phyloP scores from a whole-genome alignment of 2,113 vertebrate genomes.

The Spea bombifrons region DNA sequence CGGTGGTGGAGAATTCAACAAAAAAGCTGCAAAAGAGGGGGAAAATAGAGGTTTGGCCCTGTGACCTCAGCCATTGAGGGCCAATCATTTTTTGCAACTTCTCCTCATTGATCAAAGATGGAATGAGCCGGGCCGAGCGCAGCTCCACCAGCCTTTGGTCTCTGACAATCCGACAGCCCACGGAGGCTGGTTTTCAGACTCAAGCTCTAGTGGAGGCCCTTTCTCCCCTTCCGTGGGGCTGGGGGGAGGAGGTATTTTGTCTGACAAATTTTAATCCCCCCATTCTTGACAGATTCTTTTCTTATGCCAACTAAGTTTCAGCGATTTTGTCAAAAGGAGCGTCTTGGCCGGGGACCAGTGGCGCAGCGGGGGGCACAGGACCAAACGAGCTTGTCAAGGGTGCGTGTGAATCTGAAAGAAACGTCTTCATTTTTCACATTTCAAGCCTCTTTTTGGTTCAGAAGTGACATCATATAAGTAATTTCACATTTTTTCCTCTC shows the following conservation, averaged over 20 bases:
- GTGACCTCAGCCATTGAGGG: constrained; percentile 59
- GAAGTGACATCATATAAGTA: background rate
- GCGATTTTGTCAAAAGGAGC: constrained; percentile 36
- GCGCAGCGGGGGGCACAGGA: constrained; percentile 59
- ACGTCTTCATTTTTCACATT: constrained; percentile 68
- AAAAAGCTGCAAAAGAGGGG: constrained; percentile 58
- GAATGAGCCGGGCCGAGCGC: background rate
- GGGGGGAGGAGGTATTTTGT: constrained; percentile 10
- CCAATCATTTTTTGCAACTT: constrained; percentile 27
- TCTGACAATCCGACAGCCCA: background rate
- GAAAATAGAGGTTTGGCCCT: constrained; percentile 63
- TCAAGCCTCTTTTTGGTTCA: background rate
- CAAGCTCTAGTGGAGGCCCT: background rate
- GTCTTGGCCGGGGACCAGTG: constrained; percentile 20
- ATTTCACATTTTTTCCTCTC: background rate
- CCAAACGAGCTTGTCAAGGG: constrained; percentile 57
- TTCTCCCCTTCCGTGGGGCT: background rate
- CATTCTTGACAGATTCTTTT: constrained; percentile 10
- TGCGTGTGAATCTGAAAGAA: constrained; percentile 76
- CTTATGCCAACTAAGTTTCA: constrained; percentile 32
- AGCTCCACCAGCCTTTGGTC: background rate
- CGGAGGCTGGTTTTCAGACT: constrained; percentile 2
- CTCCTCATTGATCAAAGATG: constrained; percentile 17
- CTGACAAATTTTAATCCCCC: constrained; percentile 27
- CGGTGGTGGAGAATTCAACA: constrained; percentile 59